These are phyloP conservation scores for Myodes glareolus DNA, from an alignment of 2,113 vertebrate genomes.

Conservation along the genomic window DNA sequence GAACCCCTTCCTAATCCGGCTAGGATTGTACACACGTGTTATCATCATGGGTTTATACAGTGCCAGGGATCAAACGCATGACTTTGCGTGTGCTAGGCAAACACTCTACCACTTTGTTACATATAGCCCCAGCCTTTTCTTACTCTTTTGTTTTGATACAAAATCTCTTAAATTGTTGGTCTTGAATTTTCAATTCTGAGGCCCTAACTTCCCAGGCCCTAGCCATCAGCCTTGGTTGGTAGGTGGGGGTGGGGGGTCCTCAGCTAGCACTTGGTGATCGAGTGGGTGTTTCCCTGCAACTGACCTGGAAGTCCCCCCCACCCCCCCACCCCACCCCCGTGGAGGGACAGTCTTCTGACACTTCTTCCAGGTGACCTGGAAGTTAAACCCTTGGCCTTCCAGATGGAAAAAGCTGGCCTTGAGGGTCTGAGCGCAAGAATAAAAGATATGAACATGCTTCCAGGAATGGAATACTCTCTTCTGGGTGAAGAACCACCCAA, in stretches of 20 bases:
- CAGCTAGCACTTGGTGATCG: not conserved
- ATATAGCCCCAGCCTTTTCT: not conserved
- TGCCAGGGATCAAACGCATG: not conserved
- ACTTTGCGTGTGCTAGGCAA: not conserved
- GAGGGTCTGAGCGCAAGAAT: not conserved
- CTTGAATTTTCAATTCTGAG: not conserved
- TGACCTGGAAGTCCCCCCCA: not conserved
- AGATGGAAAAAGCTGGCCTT: not conserved
- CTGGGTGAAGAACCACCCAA: not conserved
- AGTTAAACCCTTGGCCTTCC: constrained; percentile 27
- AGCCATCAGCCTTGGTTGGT: too few species aligned
- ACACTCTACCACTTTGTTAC: not conserved
- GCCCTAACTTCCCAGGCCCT: not conserved
- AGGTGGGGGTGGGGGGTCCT: not conserved
- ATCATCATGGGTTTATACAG: not conserved
- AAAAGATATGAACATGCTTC: constrained; percentile 51
- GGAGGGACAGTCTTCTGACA: not conserved
- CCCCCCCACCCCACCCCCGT: not conserved
- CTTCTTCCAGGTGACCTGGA: not conserved
- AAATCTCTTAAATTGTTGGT: not conserved
- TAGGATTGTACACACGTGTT: not conserved
- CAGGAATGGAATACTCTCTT: constrained; percentile 52
- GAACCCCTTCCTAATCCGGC: not conserved
- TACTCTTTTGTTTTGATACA: not conserved
- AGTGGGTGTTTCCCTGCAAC: not conserved